Base-by-base conservation (phyloP, 1,140 invertebrate species). In the Ceratina japonica region DNA sequence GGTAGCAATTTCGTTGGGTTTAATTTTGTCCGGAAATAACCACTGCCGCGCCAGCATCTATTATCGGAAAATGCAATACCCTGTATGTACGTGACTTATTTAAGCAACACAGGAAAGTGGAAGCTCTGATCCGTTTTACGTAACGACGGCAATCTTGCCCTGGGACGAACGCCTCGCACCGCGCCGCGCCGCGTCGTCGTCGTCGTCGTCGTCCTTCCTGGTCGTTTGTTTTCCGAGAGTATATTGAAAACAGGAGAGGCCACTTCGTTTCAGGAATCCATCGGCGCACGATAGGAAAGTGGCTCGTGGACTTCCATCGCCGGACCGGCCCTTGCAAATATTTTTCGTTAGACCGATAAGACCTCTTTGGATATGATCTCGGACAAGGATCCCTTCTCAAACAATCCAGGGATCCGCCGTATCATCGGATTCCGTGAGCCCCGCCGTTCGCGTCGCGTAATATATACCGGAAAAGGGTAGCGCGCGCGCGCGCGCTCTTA, bases 241-340 rank as follows among this genome's bases (percentile, higher is more conserved):
- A 76, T 76, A 76, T 76, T 61, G 74, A 76, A 76, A 76, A 76
- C 56, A 70, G 74, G 58, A 76, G 74, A 22, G 37, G 54, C 74
- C 74, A 76, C 65, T 75, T 68, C 54, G 63, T 27, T 51, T 8
- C 44, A 70, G 44, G 37, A 49, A 76, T 70, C 65, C 54, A 61
- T 70, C 54, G 24, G 27, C 31, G 31, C 12, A n/a, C 22, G 56
- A 61, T 12, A 12, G 22, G 18, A 56, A 70, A 76, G 56, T 70
- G 56, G 74, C 69, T 61, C 74, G 56, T 13, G 37, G 22, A 70
- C 65, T 31, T 70, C 65, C 54, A 70, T 69, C 56, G 72, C 15
- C 24, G 22, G 37, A 44, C 65, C 52, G 65, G 74, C 69, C 74
- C 74, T 70, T 76, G 74, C 74, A 70, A 76, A 76, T 76, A 76